A percentile compares a stretch with the other conserved stretches of the same genome.
These are phyloP conservation scores for Leptobrachium ailaonicum DNA, from an alignment of 2,113 vertebrate genomes.

Conservation along the genomic window DNA sequence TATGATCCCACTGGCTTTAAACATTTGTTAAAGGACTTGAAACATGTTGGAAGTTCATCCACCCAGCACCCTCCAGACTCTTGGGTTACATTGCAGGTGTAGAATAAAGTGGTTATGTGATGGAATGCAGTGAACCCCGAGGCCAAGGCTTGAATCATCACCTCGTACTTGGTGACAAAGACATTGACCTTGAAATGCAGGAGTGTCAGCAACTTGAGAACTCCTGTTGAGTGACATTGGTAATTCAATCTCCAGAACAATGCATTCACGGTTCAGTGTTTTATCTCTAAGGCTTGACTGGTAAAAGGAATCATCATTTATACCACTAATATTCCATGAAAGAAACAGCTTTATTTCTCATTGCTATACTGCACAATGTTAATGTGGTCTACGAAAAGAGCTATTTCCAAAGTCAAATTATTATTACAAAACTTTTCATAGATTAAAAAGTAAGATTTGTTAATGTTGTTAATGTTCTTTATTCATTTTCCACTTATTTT, in stretches of 20 bases:
- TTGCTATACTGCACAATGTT: no score
- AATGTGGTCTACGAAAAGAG: no score
- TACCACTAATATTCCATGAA: no score
- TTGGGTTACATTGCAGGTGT: slow-evolving; percentile 21
- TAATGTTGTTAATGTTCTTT: no score
- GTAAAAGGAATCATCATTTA: no score
- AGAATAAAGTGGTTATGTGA: neutral
- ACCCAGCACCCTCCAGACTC: neutral
- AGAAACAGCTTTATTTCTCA: no score
- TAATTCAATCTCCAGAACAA: slow-evolving; percentile 11
- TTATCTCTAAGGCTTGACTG: neutral
- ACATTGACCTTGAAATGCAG: slow-evolving; percentile 12
- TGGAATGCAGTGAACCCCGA: slow-evolving; percentile 10
- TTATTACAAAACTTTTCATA: no score
- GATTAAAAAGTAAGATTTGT: no score
- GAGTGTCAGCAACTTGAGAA: slow-evolving; percentile 17
- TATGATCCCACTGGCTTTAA: no score
- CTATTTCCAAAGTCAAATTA: no score
- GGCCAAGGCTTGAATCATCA: neutral
- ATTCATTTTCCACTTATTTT: no score
- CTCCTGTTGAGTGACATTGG: neutral
- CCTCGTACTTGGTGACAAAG: slow-evolving; percentile 10
- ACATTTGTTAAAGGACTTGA: neutral
- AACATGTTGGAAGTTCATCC: neutral
- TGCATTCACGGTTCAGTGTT: neutral